Conservation (phyloP, 2,113 vertebrate genomes). For the Stictonetta naevosa region DNA sequence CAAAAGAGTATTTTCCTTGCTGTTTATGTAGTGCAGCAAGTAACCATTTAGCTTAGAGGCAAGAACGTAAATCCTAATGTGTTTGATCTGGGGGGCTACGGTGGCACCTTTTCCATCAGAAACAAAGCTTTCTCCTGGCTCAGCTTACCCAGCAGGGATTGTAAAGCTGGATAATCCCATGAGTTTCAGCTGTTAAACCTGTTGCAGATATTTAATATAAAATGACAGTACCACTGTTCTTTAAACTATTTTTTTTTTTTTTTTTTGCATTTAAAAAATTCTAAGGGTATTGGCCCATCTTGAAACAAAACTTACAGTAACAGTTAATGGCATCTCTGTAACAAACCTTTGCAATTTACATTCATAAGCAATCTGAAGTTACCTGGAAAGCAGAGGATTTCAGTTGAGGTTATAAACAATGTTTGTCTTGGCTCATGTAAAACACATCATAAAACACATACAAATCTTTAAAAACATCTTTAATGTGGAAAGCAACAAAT, state of each 20-base stretch:
- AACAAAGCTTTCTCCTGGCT: conserved; percentile 54
- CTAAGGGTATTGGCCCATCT: background rate
- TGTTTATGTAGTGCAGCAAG: conserved; percentile 16
- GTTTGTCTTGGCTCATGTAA: background rate
- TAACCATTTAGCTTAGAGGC: conserved; percentile 45
- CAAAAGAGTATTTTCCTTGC: conserved; percentile 28
- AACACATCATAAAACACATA: background rate
- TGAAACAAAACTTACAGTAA: background rate
- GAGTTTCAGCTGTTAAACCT: conserved; percentile 51
- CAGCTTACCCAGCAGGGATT: conserved; percentile 39
- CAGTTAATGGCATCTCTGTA: background rate
- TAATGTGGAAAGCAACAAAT: background rate
- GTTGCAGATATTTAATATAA: conserved; percentile 58
- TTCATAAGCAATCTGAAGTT: background rate
- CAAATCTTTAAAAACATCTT: background rate
- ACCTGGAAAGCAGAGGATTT: background rate
- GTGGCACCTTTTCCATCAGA: conserved; percentile 56
- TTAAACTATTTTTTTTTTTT: conserved; percentile 3
- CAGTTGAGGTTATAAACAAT: background rate
- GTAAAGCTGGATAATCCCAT: conserved; percentile 24
- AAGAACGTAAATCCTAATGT: conserved; percentile 50
- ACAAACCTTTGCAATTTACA: background rate
- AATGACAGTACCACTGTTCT: background rate
- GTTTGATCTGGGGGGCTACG: conserved; percentile 23
- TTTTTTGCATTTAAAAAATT: background rate